Evolutionary conservation across 2,797 vertebrate genomes (phyloP).

Genomic region (Poecilia velifera): DNA sequence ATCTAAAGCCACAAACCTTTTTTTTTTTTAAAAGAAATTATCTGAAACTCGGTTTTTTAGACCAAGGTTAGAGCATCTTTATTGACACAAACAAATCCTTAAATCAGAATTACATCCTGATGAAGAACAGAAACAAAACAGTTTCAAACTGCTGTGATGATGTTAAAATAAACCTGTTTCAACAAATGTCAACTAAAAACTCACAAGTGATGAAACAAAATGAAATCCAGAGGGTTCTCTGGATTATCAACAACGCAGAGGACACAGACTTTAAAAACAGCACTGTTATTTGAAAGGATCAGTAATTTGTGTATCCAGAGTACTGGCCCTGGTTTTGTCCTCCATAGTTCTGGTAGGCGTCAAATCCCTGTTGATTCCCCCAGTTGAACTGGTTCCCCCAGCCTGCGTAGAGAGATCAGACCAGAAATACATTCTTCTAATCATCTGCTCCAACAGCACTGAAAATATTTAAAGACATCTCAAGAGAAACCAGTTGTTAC

Average conservation of each 20-base stretch:
- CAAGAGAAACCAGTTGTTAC: constrained; percentile 41
- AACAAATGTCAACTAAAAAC: not conserved
- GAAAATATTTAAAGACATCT: not conserved
- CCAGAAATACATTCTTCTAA: not conserved
- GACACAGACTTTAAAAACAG: not conserved
- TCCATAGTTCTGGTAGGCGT: constrained; percentile 66
- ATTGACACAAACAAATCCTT: constrained; percentile 42
- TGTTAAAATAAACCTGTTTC: not conserved
- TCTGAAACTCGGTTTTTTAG: not conserved
- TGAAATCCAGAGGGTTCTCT: constrained; percentile 14
- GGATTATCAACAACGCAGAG: constrained; percentile 7
- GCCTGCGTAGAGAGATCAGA: constrained; percentile 56
- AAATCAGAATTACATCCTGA: constrained; percentile 38
- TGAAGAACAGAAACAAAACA: constrained; percentile 33
- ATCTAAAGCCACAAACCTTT: not conserved
- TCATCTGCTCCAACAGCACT: not conserved
- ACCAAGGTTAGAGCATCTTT: constrained; percentile 42
- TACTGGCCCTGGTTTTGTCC: constrained; percentile 71
- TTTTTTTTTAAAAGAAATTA: not conserved
- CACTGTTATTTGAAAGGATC: constrained; percentile 30
- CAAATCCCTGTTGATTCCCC: constrained; percentile 65
- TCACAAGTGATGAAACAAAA: constrained; percentile 4
- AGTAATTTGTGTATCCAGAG: constrained; percentile 73
- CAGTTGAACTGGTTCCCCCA: constrained; percentile 74
- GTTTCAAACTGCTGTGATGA: constrained; percentile 24